These are phyloP conservation scores for Falcunculus frontatus DNA, from an alignment of 2,113 vertebrate genomes.

Conservation along the genomic window DNA sequence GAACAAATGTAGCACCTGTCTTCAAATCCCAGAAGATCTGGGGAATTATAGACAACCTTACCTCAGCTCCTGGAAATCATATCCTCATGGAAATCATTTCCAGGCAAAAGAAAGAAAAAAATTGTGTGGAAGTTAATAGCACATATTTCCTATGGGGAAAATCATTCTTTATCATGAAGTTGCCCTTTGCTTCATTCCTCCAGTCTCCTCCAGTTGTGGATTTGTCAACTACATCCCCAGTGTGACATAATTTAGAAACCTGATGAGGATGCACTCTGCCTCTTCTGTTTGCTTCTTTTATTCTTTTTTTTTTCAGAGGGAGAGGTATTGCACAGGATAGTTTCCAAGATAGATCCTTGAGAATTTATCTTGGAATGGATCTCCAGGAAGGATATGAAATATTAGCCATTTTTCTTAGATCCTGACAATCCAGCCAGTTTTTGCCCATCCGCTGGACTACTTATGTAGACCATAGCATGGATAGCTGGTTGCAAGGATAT, in stretches of 20 bases:
- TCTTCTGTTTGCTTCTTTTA: too few relatives aligned
- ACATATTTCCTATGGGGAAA: not conserved
- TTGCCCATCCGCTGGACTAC: accelerated
- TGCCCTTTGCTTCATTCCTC: not conserved
- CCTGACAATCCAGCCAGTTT: not conserved
- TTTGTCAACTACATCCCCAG: not conserved
- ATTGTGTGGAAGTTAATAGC: not conserved
- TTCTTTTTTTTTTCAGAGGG: too few relatives aligned
- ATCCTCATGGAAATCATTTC: not conserved
- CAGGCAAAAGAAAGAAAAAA: not conserved
- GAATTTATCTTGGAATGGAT: not conserved
- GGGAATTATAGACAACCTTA: not conserved
- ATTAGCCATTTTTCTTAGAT: not conserved
- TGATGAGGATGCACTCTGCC: too few relatives aligned
- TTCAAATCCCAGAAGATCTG: not conserved
- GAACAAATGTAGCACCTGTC: not conserved
- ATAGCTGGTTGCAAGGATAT: not conserved
- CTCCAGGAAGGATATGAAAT: not conserved
- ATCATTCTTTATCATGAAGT: not conserved
- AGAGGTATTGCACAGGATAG: not conserved
- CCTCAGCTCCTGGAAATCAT: not conserved
- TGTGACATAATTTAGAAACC: not conserved
- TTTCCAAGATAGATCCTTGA: not conserved
- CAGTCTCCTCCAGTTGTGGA: not conserved
- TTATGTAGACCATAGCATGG: not conserved